A percentile compares a stretch with the other conserved stretches of the same genome.
phyloP scores from a whole-genome alignment of 2,797 vertebrate species.

The Acipenser transmontanus region DNA sequence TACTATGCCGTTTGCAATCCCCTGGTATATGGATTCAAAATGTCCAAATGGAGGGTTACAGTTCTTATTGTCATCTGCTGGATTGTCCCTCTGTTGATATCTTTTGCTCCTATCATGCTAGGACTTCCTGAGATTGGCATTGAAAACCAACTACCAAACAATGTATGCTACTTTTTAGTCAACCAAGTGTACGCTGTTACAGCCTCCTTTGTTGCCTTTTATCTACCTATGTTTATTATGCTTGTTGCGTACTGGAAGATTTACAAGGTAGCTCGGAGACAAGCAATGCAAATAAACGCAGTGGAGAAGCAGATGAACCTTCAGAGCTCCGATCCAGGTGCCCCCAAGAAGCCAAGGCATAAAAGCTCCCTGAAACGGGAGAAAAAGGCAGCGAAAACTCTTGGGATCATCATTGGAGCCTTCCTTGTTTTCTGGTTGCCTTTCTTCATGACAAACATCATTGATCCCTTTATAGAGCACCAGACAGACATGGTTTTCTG shows the following conservation, averaged over 20 bases:
- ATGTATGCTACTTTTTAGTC: constrained; percentile 59
- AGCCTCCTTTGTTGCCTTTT: constrained; percentile 66
- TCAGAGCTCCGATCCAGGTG: constrained; percentile 43
- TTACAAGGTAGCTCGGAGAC: constrained; percentile 64
- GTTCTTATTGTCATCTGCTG: constrained; percentile 59
- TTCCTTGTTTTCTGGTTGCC: constrained; percentile 71
- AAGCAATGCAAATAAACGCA: constrained; percentile 65
- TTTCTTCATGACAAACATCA: constrained; percentile 67
- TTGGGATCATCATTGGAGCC: constrained; percentile 71
- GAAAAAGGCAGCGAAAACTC: constrained; percentile 65
- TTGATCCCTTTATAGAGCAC: constrained; percentile 67
- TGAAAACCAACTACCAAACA: constrained; percentile 42
- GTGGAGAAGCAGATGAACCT: constrained; percentile 64
- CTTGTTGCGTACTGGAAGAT: constrained; percentile 70
- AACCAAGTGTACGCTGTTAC: constrained; percentile 64
- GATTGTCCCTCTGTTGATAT: constrained; percentile 61
- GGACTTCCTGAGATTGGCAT: constrained; percentile 53
- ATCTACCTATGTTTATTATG: constrained; percentile 64
- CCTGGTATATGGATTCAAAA: constrained; percentile 59
- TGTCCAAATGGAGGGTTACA: constrained; percentile 52
- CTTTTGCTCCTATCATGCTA: constrained; percentile 66
- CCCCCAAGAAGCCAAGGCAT: constrained; percentile 58
- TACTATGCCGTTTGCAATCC: constrained; percentile 71
- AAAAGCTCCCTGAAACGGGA: constrained; percentile 58
- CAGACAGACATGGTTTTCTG: constrained; percentile 52